Percentiles rank a stretch among this genome's conserved stretches.
phyloP scores from a whole-genome alignment of 2,888 invertebrate genomes.

The Mellilla xanthometata region DNA sequence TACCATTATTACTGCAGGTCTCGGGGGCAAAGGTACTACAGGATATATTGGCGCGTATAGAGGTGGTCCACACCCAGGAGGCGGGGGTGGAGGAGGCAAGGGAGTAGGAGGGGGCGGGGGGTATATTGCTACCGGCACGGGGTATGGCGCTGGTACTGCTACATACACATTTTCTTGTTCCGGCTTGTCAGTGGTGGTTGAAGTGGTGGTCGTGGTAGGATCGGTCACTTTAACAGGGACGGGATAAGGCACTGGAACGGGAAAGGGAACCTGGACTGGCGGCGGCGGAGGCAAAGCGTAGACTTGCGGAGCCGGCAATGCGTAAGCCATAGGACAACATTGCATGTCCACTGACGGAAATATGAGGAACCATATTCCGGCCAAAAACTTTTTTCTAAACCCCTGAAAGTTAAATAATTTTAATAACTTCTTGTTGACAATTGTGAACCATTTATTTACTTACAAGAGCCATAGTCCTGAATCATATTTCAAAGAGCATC shows the following conservation, averaged over 20 bases:
- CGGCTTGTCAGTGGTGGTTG: slow-evolving; percentile 3
- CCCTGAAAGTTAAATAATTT: slow-evolving; percentile 4
- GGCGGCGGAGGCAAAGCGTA: slow-evolving; percentile 15
- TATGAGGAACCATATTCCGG: slow-evolving; percentile 4
- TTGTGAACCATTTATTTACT: no score
- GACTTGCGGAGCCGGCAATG: slow-evolving; percentile 8
- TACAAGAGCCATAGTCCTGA: no score
- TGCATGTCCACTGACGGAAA: slow-evolving; percentile 8
- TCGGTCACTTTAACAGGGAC: slow-evolving; percentile 7
- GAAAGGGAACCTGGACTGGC: slow-evolving; percentile 11
- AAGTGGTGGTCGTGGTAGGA: slow-evolving; percentile 3
- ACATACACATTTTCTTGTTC: slow-evolving; percentile 1
- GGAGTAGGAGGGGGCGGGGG: slow-evolving; percentile 1
- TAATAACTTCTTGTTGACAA: not conserved
- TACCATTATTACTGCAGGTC: slow-evolving; percentile 3
- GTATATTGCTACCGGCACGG: slow-evolving; percentile 10
- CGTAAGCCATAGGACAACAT: slow-evolving; percentile 5
- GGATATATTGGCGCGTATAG: not conserved
- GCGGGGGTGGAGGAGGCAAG: not conserved
- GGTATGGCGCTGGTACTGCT: slow-evolving; percentile 14
- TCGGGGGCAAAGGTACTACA: slow-evolving; percentile 1
- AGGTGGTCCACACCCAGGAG: no score
- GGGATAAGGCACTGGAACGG: slow-evolving; percentile 9
- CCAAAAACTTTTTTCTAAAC: not conserved
- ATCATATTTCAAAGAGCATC: no score